Base-by-base conservation (phyloP, 2,113 vertebrate species). In the Prolemur simus region DNA sequence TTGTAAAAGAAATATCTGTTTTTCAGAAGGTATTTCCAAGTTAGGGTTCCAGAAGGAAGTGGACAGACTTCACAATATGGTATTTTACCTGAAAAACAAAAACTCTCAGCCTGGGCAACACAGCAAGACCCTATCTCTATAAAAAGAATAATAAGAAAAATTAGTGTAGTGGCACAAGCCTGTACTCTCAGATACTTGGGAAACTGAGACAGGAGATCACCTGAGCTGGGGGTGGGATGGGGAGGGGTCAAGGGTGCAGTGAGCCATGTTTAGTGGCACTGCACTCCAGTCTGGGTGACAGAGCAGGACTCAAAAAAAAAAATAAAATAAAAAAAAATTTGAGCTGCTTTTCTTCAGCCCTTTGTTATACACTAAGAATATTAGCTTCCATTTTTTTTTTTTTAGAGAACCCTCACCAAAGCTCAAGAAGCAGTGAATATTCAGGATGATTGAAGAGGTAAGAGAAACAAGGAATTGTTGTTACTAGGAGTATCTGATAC, bases 361-460 rank as follows among this genome's bases (percentile, higher is more conserved):
- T 87, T 76, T 93, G 68, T 96, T 94, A 93, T 83, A 60, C 39
- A 82, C 68, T 92, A 78, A 88, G 78, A 84, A 92, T 81, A 84
- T 87, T 93, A 81, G 63, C 4, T 81, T 34, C 56, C 58, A 34
- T 45, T 69, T 8, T 4, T 74, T 87, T 60, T 45, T 92, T 92
- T 82, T 32, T 93, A 89, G 45, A 82, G 68, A 94, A 68, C 6
- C 42, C n/a, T 91, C 63, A 84, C 54, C 49, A 91, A 96, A 96
- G 94, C 73, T 76, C 86, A 73, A 76, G 84, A 80, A 96, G 25
- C 45, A 74, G 76, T 76, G 37, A 89, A 25, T 78, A 64, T 81
- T 71, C 42, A 94, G 60, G 73, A 94, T 58, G 86, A 93, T 5
- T 73, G 45, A 94, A 93, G 88, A 95, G 92, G 73, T 78, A 89